Evolutionary conservation across 2,113 vertebrate species (phyloP), one percentile per base, ranked within the genome.

Genomic region (Carassius carassius): DNA sequence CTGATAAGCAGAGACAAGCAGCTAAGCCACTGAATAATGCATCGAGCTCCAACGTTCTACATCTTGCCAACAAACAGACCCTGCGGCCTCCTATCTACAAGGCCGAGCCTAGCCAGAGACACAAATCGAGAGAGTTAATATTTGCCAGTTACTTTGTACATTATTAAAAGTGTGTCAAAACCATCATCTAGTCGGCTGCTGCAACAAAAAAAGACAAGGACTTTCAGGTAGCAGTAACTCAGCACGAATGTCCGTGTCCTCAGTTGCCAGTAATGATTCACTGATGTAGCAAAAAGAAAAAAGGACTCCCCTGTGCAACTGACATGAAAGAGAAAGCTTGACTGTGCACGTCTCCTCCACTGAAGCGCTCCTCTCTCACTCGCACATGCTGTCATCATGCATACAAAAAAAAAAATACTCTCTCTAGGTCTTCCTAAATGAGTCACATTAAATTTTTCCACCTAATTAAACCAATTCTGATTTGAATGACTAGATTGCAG

Each of bases 21-120:
- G 51, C 70, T 67, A 69, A 37, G 54, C 25, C 44, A n/a, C 81
- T 87, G 72, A 90, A 89, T 90, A 86, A 90, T 90, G 84, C 86
- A 89, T 81, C 5, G 21, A 56, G 65, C 60, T 62, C 7, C 76
- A 82, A 56, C 63, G 83, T 47, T 82, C 51, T 35, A 76, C 76
- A 25, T 82, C 49, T 81, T 8, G 37, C 51, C 29, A 47, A 51
- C 16, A 78, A 67, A 37, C n/a, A 73, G 79, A 47, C 63, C 63
- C 63, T 32, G 62, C 62, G 19, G 35, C 47, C 32, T 78, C 29
- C 81, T 44, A 47, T 54, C 37, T 8, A 70, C 73, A 60, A 14
- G 3, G 4, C 5, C 13, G 1, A 70, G 21, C 3, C 13, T n/a
- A 25, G 23, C 25, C 44, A 21, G 9, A 79, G 54, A 70, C 8